Conservation (phyloP, 2,888 invertebrate genomes). For the Ryuthela nishihirai region DNA sequence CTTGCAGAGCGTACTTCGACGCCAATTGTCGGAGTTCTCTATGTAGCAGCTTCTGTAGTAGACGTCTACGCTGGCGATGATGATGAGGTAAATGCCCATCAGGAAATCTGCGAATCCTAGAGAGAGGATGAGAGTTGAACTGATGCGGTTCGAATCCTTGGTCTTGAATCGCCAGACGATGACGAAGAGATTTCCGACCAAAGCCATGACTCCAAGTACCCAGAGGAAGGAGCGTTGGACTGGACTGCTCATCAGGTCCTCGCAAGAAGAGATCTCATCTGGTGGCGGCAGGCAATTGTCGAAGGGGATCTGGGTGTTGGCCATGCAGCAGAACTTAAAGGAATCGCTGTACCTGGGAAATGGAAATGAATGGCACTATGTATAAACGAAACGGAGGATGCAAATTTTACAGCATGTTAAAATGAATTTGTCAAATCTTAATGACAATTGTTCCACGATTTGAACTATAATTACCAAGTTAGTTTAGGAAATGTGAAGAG, state of each 20-base stretch:
- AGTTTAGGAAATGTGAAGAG: too few species aligned
- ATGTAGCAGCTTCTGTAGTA: slow-evolving; percentile 45
- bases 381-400: too few species aligned
- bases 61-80: slow-evolving; percentile 47
- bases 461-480: too few species aligned
- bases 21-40: slow-evolving; percentile 45
- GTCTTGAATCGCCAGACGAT: slow-evolving; percentile 44
- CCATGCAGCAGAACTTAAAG: slow-evolving; percentile 46
- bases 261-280: slow-evolving; percentile 47
- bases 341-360: slow-evolving; percentile 42
- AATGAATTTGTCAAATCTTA: too few species aligned
- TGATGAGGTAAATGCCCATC: slow-evolving; percentile 47
- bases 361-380: too few species aligned
- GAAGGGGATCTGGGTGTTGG: slow-evolving; percentile 39
- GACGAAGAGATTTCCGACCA: slow-evolving; percentile 44
- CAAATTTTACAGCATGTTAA: too few species aligned
- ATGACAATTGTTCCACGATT: too few species aligned
- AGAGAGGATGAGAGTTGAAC: slow-evolving; percentile 47
- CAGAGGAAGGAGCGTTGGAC: slow-evolving; percentile 45
- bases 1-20: slow-evolving; percentile 43
- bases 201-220: slow-evolving; percentile 44
- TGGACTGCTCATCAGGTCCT: slow-evolving; percentile 45
- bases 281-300: slow-evolving; percentile 44
- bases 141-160: slow-evolving; percentile 45
- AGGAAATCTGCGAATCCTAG: slow-evolving; percentile 46